Base-by-base conservation (phyloP, 2,113 vertebrate genomes). In the Phainopepla nitens region DNA sequence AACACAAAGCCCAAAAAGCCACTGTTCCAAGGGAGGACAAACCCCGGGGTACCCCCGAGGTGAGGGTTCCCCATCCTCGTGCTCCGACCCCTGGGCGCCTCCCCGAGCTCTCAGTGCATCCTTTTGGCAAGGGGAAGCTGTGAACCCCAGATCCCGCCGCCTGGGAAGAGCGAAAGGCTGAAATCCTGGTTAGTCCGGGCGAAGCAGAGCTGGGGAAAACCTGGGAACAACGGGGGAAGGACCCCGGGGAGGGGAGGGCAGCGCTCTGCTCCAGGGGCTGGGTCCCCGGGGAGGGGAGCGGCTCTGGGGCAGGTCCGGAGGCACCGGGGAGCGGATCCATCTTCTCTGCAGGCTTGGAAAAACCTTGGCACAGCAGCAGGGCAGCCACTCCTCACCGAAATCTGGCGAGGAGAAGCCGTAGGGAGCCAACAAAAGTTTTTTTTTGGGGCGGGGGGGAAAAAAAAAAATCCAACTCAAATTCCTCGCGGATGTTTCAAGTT, bases 321-420 rank as follows among this genome's bases (percentile, higher is more conserved):
- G 36, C 21, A 33, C 9, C 78, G n/a, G n/a, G n/a, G n/a, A n/a
- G n/a, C n/a, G n/a, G n/a, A 39, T 39, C 39, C 39, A 39, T 39
- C 12, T 39, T 39, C 39, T 12, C 39, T 39, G 39, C 39, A 3
- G 28, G 42, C 20, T 62, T 42, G 71, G 66, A 6, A 36, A 44
- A 12, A 27, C 45, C 5, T 1, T 0, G 11, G 51, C 28, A 5
- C 8, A 8, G 21, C 2, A 5, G 1, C 0, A 12, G 36, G 44
- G 25, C 15, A 11, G 27, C 31, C 17, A 1, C 1, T 36, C 29
- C 53, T 65, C 35, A 1, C 23, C 35, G 3, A 36, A 29, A 13
- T 18, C 39, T 35, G 79, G n/a, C 81, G 1, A 49, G 69, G 64
- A 89, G 7, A 54, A 87, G n/a, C 25, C 2, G 2, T 5, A 7